Base-by-base conservation (phyloP, 1,140 invertebrate species). In the Sycophila sp. region DNA sequence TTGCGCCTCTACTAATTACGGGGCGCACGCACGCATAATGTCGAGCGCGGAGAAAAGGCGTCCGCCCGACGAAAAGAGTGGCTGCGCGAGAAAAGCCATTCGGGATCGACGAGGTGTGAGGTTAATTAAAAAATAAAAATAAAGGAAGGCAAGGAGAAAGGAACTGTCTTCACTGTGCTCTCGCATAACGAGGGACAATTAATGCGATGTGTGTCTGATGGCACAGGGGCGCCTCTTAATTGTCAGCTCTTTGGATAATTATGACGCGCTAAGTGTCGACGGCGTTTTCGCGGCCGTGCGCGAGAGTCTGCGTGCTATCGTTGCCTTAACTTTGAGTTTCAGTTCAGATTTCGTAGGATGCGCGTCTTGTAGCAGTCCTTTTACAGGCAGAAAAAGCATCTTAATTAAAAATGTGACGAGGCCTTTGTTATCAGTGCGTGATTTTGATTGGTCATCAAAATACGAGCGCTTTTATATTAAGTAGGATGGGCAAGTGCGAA, bases 61-160 rank as follows among this genome's bases (percentile, higher is more conserved):
- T n/a, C n/a, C n/a, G n/a, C n/a, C n/a, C 38, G 30, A 26, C 17
- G 30, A 19, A 36, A 34, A 5, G 22, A 24, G 49, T 15, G 15
- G 24, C 7, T 3, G n/a, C 42, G 32, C 15, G 58, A 55, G 45
- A 28, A 28, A 11, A n/a, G 55, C 2, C 36, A 62, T 69, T 62
- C 47, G 58, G 32, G n/a, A 69, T 63, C 38, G 59, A 45, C 68
- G 68, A 69, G 68, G 68, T 69, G 59, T 63, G 49, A 63, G 59
- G 68, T 69, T 69, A 69, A 69, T 69, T 69, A 69, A 63, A 63
- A 58, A 42, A 15, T 3, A 15, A 42, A 15, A 42, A 62, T 34
- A n/a, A n/a, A n/a, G n/a, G 59, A 34, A 45, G 28, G 7, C 34
- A 40, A 30, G 36, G n/a, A n/a, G n/a, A n/a, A 47, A 47, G 42